phyloP scores from a whole-genome alignment of 1,140 invertebrate species.

The Cyrtorhinus lividipennis region DNA sequence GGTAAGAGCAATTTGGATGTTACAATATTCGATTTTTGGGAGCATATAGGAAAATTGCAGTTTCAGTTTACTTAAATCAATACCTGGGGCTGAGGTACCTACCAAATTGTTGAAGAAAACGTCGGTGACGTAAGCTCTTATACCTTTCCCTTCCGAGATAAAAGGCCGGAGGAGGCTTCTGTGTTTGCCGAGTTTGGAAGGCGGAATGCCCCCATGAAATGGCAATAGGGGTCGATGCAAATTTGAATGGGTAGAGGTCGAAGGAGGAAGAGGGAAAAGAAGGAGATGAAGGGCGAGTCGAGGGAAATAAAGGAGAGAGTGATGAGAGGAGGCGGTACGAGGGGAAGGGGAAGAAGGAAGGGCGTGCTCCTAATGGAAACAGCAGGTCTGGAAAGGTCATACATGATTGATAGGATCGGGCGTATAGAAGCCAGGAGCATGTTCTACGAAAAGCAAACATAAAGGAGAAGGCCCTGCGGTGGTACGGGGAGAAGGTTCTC shows the following conservation, averaged over 20 bases:
- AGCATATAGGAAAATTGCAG: no score
- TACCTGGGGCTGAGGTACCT: no score
- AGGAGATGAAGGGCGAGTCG: background rate
- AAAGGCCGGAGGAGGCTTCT: background rate
- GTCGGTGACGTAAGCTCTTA: no score
- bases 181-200: background rate
- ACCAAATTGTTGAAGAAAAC: no score
- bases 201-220: background rate
- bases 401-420: conserved; percentile 10
- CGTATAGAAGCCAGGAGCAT: conserved; percentile 1
- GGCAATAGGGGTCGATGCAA: background rate
- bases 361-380: conserved; percentile 5
- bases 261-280: background rate
- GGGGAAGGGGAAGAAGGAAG: background rate
- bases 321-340: no score
- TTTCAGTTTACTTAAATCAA: no score
- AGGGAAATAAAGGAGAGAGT: no score
- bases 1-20: no score
- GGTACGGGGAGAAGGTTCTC: background rate
- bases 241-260: background rate
- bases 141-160: no score
- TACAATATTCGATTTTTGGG: no score
- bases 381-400: conserved; percentile 7
- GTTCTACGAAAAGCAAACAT: background rate
- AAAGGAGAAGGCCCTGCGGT: background rate